Percentiles rank a stretch among this genome's conserved stretches.
phyloP scores from a whole-genome alignment of 2,888 invertebrate species.

The Eilema depressum region DNA sequence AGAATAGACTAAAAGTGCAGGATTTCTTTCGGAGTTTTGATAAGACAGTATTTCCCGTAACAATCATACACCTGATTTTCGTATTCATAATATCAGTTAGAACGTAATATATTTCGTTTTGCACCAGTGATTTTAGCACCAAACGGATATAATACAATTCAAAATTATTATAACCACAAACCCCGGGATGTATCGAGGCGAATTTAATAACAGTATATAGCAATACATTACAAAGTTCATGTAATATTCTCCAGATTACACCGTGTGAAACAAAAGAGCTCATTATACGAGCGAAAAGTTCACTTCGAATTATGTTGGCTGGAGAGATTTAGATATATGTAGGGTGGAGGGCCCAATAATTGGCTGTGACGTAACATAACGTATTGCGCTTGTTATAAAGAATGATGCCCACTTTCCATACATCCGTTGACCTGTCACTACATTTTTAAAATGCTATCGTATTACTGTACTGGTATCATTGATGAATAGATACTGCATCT shows the following conservation, averaged over 20 bases:
- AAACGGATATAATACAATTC: background rate
- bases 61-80: too few relatives aligned
- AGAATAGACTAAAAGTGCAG: too few relatives aligned
- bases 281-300: background rate
- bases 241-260: background rate
- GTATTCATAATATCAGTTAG: too few relatives aligned
- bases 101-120: background rate
- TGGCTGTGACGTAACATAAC: constrained; percentile 1
- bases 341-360: background rate
- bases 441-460: too few relatives aligned
- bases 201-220: constrained; percentile 4
- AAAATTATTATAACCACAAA: constrained; percentile 2
- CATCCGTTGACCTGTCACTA: too few relatives aligned
- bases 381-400: background rate
- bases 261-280: background rate
- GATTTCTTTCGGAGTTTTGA: too few relatives aligned
- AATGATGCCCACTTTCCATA: too few relatives aligned
- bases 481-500: too few relatives aligned
- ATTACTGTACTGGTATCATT: too few relatives aligned
- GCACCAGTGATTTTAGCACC: background rate
- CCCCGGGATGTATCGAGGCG: background rate
- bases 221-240: background rate
- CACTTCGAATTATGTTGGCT: background rate
- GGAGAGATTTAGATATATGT: background rate
- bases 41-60: too few relatives aligned